phyloP scores from a whole-genome alignment of 2,888 invertebrate genomes.

The Blomia tropicalis region DNA sequence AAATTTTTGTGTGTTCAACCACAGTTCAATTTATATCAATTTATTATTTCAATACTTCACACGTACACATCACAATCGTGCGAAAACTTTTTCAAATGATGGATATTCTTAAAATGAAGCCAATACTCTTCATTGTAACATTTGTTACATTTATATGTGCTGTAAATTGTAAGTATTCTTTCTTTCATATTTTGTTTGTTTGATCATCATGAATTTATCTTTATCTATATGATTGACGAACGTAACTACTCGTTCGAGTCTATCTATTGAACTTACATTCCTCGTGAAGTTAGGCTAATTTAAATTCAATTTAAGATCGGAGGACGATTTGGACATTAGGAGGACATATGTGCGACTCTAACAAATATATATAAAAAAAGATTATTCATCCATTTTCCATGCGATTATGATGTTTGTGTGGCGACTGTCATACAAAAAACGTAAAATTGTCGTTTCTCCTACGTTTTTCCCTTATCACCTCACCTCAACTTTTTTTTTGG shows the following conservation, averaged over 20 bases:
- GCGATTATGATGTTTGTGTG: slow-evolving; percentile 15
- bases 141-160: background rate
- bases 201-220: background rate
- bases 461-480: background rate
- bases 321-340: too few relatives aligned
- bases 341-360: too few relatives aligned
- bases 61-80: too few relatives aligned
- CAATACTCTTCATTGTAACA: background rate
- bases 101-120: too few relatives aligned
- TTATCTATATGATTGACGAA: background rate
- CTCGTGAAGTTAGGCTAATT: slow-evolving; percentile 6
- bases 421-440: too few relatives aligned
- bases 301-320: slow-evolving; percentile 5
- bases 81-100: too few relatives aligned
- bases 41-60: too few relatives aligned
- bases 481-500: background rate
- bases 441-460: background rate
- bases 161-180: too few relatives aligned
- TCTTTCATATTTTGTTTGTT: background rate
- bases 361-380: background rate
- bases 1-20: too few relatives aligned
- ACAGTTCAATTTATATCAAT: too few relatives aligned
- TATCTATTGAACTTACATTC: background rate
- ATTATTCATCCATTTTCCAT: background rate
- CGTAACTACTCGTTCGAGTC: background rate